phyloP scores from a whole-genome alignment of 2,888 invertebrate species.

The Calliphora vomitoria region DNA sequence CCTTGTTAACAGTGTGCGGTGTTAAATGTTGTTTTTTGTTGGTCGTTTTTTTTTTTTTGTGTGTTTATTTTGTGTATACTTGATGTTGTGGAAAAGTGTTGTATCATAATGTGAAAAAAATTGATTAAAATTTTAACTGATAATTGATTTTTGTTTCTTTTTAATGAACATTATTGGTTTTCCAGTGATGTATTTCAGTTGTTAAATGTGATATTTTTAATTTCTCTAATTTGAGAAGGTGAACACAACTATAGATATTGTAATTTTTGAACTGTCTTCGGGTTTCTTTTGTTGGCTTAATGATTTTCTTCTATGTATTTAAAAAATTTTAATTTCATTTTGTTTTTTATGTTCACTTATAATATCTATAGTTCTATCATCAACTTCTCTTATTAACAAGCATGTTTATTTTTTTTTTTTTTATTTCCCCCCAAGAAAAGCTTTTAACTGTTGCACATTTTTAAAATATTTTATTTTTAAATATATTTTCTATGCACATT shows the following conservation, averaged over 20 bases:
- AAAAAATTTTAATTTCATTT: neutral
- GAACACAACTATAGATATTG: conserved; percentile 31
- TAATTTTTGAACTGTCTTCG: neutral
- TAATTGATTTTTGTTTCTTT: conserved; percentile 68
- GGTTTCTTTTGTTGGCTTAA: neutral
- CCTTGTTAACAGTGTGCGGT: conserved; percentile 60
- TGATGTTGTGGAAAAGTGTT: conserved; percentile 83
- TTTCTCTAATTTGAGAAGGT: neutral
- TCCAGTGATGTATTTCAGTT: neutral
- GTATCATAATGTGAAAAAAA: conserved; percentile 44
- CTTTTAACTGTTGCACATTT: conserved; percentile 62
- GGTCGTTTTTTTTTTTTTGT: conserved; percentile 33
- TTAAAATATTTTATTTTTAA: conserved; percentile 25
- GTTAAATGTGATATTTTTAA: neutral
- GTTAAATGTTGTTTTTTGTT: conserved; percentile 62
- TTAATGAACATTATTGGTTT: conserved; percentile 9
- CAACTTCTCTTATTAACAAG: conserved; percentile 25
- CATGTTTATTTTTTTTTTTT: conserved; percentile 53
- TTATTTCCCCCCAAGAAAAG: conserved; percentile 18
- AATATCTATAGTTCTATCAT: conserved; percentile 7
- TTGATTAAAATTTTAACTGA: neutral
- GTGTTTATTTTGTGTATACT: conserved; percentile 78
- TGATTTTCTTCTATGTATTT: neutral
- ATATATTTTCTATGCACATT: conserved; percentile 12
- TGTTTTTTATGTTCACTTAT: conserved; percentile 24